Evolutionary conservation across 1,140 invertebrate species (phyloP), one percentile per base, ranked within the genome.

Genomic region (Helicoverpa armigera): DNA sequence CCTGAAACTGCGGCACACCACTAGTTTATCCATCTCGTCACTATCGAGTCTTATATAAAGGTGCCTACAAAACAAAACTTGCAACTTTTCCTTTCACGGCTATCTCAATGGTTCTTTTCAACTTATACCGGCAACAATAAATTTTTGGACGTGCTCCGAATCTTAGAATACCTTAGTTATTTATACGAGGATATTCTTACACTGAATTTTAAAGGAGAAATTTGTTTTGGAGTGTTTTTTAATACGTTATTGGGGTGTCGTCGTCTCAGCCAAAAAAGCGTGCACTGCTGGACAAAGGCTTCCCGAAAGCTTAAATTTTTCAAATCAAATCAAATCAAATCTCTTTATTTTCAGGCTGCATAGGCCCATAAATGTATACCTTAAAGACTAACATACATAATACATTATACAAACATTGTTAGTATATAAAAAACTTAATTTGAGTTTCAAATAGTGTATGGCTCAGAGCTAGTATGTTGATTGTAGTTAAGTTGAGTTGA

Each of bases 61-160:
- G 67, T 70, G 53, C 50, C 10, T 53, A 70, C 67, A 29, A 70
- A 53, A 70, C 18, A 70, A 10, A 51, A 69, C n/a, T 69, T 16
- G 29, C 9, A 70, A 70, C 67, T 70, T 70, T 70, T 54, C 50
- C 67, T 53, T 70, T 70, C 18, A 4, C 3, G 50, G 67, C 18
- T 70, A 70, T 70, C 67, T 70, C n/a, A 70, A 70, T 70, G 67
- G 67, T 53, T 70, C 50, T 70, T 54, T 54, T 23, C 50, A 70
- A 70, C 67, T 70, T 70, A 53, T 14, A 53, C 23, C 3, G 50
- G 67, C 13, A 51, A 70, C 67, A 70, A 70, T 70, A 70, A 70
- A 70, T 70, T 70, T 70, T 31, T 51, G 50, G 13, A 70, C 67
- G 67, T 70, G 67, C 43, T 23, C 14, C 16, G 67, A 70, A 70